Percentiles rank a stretch among this genome's conserved stretches.
Evolutionary conservation across 2,797 vertebrate genomes (phyloP).

Genomic region (Manis javanica): DNA sequence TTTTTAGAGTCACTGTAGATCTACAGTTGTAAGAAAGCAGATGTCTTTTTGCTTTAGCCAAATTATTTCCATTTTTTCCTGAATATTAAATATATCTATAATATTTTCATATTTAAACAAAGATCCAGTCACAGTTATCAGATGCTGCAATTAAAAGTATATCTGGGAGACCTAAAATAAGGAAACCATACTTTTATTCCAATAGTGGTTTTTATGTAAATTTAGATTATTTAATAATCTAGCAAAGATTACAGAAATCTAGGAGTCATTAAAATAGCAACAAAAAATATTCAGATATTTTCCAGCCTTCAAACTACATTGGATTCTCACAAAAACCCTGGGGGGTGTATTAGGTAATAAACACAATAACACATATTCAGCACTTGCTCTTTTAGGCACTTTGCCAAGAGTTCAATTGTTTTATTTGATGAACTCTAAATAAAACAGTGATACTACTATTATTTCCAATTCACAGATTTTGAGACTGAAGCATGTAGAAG

Average conservation of each 20-base stretch:
- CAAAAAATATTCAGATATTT: not conserved
- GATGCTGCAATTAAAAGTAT: not conserved
- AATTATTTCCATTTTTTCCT: slow-evolving; percentile 15
- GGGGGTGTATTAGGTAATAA: not conserved
- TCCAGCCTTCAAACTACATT: not conserved
- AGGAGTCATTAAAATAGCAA: not conserved
- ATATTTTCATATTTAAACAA: slow-evolving; percentile 22
- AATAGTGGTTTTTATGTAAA: not conserved
- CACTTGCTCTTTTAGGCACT: not conserved
- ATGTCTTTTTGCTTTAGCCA: not conserved
- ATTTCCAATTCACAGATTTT: not conserved
- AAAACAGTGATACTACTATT: not conserved
- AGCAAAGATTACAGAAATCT: slow-evolving; percentile 26
- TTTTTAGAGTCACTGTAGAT: slow-evolving; percentile 72
- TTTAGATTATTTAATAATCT: not conserved
- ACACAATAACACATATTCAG: not conserved
- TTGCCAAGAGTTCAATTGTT: not conserved
- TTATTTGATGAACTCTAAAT: not conserved
- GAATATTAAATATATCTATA: slow-evolving; percentile 32
- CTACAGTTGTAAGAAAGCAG: slow-evolving; percentile 71
- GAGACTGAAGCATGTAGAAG: not conserved
- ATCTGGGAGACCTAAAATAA: not conserved
- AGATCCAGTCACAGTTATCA: not conserved
- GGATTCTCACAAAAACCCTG: not conserved
- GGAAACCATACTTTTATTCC: not conserved